Conservation (phyloP, 2,797 vertebrate species). For the Mus minutoides region DNA sequence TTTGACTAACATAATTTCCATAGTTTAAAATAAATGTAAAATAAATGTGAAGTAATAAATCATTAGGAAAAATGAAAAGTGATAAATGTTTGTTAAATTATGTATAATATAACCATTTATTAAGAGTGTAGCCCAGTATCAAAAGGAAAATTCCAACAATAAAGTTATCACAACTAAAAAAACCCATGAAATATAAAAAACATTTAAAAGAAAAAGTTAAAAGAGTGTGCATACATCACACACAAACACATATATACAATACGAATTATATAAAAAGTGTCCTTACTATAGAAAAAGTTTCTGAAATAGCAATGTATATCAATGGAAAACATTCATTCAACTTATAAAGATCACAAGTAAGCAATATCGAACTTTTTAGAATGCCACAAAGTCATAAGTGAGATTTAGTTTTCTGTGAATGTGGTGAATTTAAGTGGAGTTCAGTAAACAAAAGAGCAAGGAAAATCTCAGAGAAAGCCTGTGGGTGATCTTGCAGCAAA, state of each 20-base stretch:
- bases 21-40: not conserved
- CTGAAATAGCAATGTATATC: not conserved
- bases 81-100: not conserved
- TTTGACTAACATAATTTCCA: not conserved
- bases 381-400: not conserved
- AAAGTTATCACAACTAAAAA: not conserved
- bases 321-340: not conserved
- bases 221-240: not conserved
- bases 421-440: not conserved
- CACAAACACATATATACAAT: not conserved
- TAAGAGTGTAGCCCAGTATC: not conserved
- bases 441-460: not conserved
- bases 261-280: not conserved
- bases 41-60: not conserved
- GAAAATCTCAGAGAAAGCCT: not conserved
- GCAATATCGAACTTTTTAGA: not conserved
- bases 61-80: not conserved
- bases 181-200: not conserved
- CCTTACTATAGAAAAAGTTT: not conserved
- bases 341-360: slow-evolving; percentile 3
- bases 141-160: not conserved
- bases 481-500: not conserved
- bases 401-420: not conserved
- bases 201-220: not conserved
- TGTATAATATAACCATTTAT: not conserved